Evolutionary conservation across 2,888 invertebrate species (phyloP), one percentile per base, ranked within the genome.

Genomic region (Acrobasis repandana): DNA sequence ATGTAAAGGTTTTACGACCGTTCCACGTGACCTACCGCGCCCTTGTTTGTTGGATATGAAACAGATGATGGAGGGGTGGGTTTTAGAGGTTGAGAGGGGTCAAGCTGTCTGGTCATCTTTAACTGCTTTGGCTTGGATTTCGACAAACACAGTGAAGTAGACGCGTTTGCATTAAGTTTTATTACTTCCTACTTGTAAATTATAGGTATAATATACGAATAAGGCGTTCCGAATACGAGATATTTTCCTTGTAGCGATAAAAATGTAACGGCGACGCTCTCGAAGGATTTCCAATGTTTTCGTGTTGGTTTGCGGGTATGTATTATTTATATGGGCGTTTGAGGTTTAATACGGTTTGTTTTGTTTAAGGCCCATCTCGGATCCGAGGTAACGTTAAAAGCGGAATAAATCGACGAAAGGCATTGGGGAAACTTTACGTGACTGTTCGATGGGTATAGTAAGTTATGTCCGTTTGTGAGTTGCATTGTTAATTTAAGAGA

Each of bases 81-180:
- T 58, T 63, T 65, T 62, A 60, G 60, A 62, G 65, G 71, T 66
- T 68, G 63, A 62, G 56, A 68, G 66, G 72, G 77, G 71, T 80
- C 83, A 74, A 72, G 63, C 68, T 68, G 68, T 65, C 74, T 82
- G 85, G 86, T 75, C 74, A 67, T 73, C 75, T 78, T 79, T 79
- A 71, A 78, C 78, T 76, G 74, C 74, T 72, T 74, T 74, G 67
- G 71, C 73, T 71, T 78, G 79, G 83, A 88, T 86, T 86, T 85
- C 83, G 80, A 83, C 86, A 86, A 88, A 89, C 86, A 88, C 76
- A 79, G 82, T 75, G 73, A 75, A 82, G 74, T 79, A 80, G 79
- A 78, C 77, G 82, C 80, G 83, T 83, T 85, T 84, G 83, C 85
- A 85, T 89, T 86, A 89, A 89, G 88, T 90, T 90, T 90, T 88